A percentile compares a stretch with the other conserved stretches of the same genome.
Conservation (phyloP, 1,140 invertebrate genomes). For the Caenorhabditis brenneri region DNA sequence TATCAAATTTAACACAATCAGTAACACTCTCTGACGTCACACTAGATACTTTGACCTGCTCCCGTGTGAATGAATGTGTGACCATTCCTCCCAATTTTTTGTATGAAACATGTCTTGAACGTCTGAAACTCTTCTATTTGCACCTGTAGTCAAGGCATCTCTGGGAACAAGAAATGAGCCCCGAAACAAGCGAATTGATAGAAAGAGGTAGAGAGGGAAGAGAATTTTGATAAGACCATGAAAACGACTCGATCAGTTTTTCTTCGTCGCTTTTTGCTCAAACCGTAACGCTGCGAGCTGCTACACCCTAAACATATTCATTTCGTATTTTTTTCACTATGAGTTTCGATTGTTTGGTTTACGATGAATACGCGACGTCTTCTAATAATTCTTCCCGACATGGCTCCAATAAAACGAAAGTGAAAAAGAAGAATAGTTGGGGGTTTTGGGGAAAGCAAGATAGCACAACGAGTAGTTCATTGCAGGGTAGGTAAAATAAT, state of each 20-base stretch:
- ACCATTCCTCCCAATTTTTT: not conserved
- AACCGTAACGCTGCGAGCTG: not conserved
- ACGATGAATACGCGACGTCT: slow-evolving; percentile 34
- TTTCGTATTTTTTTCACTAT: not conserved
- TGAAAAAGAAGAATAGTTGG: slow-evolving; percentile 38
- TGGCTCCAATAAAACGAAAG: slow-evolving; percentile 2
- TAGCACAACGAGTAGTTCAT: not conserved
- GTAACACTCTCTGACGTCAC: not conserved
- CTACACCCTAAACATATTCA: not conserved
- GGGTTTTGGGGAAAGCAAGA: slow-evolving; percentile 18
- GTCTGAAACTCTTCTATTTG: not conserved
- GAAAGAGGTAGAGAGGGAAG: not conserved
- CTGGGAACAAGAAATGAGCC: not conserved
- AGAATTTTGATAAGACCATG: not conserved
- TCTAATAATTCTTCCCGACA: not conserved
- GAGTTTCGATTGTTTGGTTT: slow-evolving; percentile 36
- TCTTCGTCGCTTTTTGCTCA: slow-evolving; percentile 24
- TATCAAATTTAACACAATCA: not conserved
- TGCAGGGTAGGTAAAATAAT: not conserved
- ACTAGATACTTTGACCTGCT: slow-evolving; percentile 4
- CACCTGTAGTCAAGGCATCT: not conserved
- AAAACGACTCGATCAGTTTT: slow-evolving; percentile 3
- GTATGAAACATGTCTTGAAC: not conserved
- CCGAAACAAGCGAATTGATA: not conserved
- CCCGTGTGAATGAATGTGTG: not conserved